Evolutionary conservation across 2,888 invertebrate species (phyloP), one percentile per base, ranked within the genome.

Genomic region (Lagria hirta): DNA sequence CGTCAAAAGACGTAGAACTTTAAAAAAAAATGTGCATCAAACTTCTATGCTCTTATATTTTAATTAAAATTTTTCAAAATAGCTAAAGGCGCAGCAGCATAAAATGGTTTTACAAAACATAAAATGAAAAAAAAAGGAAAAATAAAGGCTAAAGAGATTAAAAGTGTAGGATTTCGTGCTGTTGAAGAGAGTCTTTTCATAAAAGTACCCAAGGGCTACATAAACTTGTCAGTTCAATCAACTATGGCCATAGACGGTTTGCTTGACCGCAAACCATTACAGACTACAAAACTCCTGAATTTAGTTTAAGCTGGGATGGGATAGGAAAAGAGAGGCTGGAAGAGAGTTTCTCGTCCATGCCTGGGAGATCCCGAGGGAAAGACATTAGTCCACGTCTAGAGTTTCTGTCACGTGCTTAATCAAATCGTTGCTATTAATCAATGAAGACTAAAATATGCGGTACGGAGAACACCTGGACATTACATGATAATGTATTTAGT

Each of bases 361-460:
- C 23, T 3, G 11, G 44, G 33, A 15, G 32, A 42, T 51, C 53
- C 61, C 55, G 15, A 17, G 48, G 56, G 55, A 53, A 51, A 51
- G 54, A 58, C 65, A 65, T 65, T 65, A 64, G 62, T 65, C 56
- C 59, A 64, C 64, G 65, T 64, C 65, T 58, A 53, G 43, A 54
- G 54, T 54, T 52, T 49, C 54, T 61, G 63, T 65, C 65, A 65
- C 61, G 62, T 62, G 61, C 63, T 66, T 65, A 66, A 65, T 65
- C 66, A 65, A 65, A 65, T 58, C 56, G 53, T 52, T 54, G 51
- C 64, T 62, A 64, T 65, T 64, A 64, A 65, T 65, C 63, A 65
- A 62, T 64, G 53, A 48, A 40, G 52, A 42, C 52, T 47, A 44
- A 53, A 51, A 40, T 37, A 43, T 41, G 38, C 40, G 47, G 35